Evolutionary conservation across 35 echinoderm and acorn worm genomes (phyloP).

Genomic region (Hemicentrotus pulcherrimus): DNA sequence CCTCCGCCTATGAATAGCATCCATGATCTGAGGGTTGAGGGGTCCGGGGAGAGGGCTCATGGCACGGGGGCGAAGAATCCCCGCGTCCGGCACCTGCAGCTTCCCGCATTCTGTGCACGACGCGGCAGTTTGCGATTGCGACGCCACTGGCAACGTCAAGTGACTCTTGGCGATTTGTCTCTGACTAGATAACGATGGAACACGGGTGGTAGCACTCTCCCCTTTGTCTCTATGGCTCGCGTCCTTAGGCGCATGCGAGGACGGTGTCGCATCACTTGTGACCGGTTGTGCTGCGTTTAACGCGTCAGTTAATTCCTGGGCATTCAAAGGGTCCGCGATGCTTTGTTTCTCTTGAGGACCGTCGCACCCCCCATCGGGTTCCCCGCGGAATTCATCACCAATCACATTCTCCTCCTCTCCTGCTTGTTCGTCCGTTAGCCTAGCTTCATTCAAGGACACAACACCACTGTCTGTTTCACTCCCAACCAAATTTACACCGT

Average conservation of each 20-base stretch:
- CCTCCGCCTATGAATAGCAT: slow-evolving; percentile 28
- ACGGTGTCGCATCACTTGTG: background rate
- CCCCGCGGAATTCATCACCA: slow-evolving; percentile 52
- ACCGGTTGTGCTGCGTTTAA: background rate
- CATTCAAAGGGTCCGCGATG: background rate
- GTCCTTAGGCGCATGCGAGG: background rate
- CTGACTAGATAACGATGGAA: background rate
- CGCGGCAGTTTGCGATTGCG: slow-evolving; percentile 17
- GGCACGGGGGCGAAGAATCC: slow-evolving; percentile 18
- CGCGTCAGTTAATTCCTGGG: background rate
- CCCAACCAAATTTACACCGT: slow-evolving; percentile 73
- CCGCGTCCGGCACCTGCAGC: slow-evolving; percentile 44
- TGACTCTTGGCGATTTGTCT: slow-evolving; percentile 48
- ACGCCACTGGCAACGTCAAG: slow-evolving; percentile 37
- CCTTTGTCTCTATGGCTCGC: background rate
- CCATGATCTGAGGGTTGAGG: slow-evolving; percentile 37
- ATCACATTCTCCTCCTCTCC: slow-evolving; percentile 40
- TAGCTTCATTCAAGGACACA: slow-evolving; percentile 78
- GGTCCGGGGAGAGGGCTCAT: slow-evolving; percentile 16
- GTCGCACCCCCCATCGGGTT: slow-evolving; percentile 52
- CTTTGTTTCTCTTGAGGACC: background rate
- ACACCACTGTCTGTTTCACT: slow-evolving; percentile 94
- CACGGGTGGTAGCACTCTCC: background rate
- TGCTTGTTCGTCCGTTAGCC: slow-evolving; percentile 65
- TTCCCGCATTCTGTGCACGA: slow-evolving; percentile 59